Evolutionary conservation across 2,888 invertebrate species (phyloP), one percentile per base, ranked within the genome.

Genomic region (Noctua fimbriata): DNA sequence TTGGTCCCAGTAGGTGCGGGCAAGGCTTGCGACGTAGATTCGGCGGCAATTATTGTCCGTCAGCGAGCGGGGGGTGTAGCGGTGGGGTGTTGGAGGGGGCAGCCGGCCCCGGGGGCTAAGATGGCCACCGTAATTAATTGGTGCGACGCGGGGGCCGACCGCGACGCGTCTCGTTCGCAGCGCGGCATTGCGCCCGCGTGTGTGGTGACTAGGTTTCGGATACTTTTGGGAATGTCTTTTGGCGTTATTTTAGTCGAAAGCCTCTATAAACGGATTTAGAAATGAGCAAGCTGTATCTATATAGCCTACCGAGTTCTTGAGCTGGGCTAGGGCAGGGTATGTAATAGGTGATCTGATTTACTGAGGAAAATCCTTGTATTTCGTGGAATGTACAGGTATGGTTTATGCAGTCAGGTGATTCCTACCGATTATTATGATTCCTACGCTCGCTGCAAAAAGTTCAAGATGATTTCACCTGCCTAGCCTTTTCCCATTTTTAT

Each of bases 61-160:
- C 95, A 96, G 95, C 93, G 86, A 86, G 87, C 76, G 89, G 91
- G 88, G 87, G 88, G 82, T 82, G 79, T 49, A 77, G 80, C 87
- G 89, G 90, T 87, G 89, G 90, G 85, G 82, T 83, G 89, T 85
- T 89, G 86, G 88, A 44, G 44, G 90, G 89, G 85, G 89, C 89
- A 86, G 82, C 87, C 87, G 90, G 91, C 91, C 87, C 89, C 89
- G 88, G 91, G 94, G 93, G 94, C 93, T 95, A 96, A 96, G 96
- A 96, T 95, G 96, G 96, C 96, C 96, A 95, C 96, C 96, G 96
- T 96, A 96, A 96, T 96, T 96, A 96, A 96, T 96, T 96, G 96
- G 96, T 96, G 95, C 96, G 96, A 96, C 96, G 96, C 96, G 95
- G 95, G 96, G 96, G 95, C 95, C 96, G 95, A 95, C 96, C 96